A percentile compares a stretch with the other conserved stretches of the same genome.
phyloP scores from a whole-genome alignment of 2,113 vertebrate genomes.

The Deroptyus accipitrinus region DNA sequence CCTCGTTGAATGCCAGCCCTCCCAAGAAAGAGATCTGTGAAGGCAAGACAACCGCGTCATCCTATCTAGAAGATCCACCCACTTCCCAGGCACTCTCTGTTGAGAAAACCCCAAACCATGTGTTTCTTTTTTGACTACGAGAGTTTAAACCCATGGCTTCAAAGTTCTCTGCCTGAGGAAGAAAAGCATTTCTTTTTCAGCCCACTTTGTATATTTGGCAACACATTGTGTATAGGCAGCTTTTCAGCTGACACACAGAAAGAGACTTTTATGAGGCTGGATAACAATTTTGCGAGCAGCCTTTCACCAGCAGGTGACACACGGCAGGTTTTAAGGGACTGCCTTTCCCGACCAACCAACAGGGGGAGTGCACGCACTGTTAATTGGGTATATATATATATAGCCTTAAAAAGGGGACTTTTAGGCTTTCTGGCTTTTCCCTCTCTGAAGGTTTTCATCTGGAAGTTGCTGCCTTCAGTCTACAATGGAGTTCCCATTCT shows the following conservation, averaged over 20 bases:
- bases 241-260: not conserved
- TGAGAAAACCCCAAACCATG: not conserved
- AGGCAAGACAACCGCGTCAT: conserved; percentile 2
- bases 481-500: not conserved
- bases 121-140: not conserved
- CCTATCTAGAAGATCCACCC: not conserved
- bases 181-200: not conserved
- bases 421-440: not conserved
- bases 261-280: not conserved
- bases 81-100: not conserved
- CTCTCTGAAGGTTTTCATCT: not conserved
- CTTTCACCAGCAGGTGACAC: not conserved
- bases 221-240: not conserved
- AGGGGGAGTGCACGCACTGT: conserved; percentile 43
- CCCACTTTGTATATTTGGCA: not conserved
- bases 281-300: not conserved
- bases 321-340: not conserved
- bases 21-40: conserved; percentile 95
- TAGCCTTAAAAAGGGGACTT: not conserved
- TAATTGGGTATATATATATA: not conserved
- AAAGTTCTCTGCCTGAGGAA: not conserved
- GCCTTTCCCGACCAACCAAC: not conserved
- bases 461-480: not conserved
- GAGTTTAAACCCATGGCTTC: not conserved
- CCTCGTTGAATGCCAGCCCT: conserved; percentile 91